Conservation (phyloP, 1,140 invertebrate species). For the Bombyx mori region ASM3026992v2 NC_085127.1:10931001-10931500, state of each 20-base stretch:
- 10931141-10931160: constrained; percentile 37
- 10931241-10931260: neutral
- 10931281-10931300: too few relatives aligned
- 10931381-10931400: too few relatives aligned
- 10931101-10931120: constrained; percentile 52
- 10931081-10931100: constrained; percentile 34
- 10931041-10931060: constrained; percentile 28
- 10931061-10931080: constrained; percentile 54
- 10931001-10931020: constrained; percentile 8
- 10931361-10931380: too few relatives aligned
- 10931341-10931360: too few relatives aligned
- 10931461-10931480: too few relatives aligned
- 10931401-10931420: too few relatives aligned
- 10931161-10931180: constrained; percentile 53
- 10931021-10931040: constrained; percentile 39
- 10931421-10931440: too few relatives aligned
- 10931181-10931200: constrained; percentile 2
- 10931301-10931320: too few relatives aligned
- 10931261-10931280: too few relatives aligned
- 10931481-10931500: too few relatives aligned
- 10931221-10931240: neutral
- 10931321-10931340: too few relatives aligned
- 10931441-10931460: too few relatives aligned
- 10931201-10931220: neutral
- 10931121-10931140: constrained; percentile 53